These are phyloP conservation scores for Tupaia chinensis DNA, from an alignment of 2,113 vertebrate species.

Conservation along the genomic window DNA sequence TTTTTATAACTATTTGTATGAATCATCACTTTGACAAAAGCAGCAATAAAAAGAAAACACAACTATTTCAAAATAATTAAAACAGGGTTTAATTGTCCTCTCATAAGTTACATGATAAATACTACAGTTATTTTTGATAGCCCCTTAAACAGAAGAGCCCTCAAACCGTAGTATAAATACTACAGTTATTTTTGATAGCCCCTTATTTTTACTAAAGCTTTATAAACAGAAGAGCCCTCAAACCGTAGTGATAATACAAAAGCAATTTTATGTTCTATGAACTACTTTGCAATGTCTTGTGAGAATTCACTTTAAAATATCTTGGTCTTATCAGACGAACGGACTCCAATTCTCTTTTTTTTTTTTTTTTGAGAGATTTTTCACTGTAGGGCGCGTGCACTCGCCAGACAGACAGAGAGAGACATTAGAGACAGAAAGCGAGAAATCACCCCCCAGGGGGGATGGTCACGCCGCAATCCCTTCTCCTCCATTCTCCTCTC, in stretches of 20 bases:
- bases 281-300: neutral
- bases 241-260: neutral
- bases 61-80: neutral
- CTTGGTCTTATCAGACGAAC: constrained; percentile 1
- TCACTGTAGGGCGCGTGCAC: no score
- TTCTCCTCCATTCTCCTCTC: no score
- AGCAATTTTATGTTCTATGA: constrained; percentile 2
- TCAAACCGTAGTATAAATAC: no score
- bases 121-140: neutral
- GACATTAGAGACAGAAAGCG: no score
- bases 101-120: neutral
- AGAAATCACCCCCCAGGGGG: no score
- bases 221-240: neutral
- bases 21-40: constrained; percentile 11
- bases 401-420: no score
- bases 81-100: constrained; percentile 11
- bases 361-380: no score
- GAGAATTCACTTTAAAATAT: neutral
- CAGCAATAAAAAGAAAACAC: constrained; percentile 7
- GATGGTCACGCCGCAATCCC: no score
- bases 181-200: no score
- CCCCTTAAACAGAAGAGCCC: no score
- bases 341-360: neutral
- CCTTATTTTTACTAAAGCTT: neutral
- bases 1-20: constrained; percentile 9